These are phyloP conservation scores for Lordiphosa fenestrarum DNA, from an alignment of 2,888 invertebrate genomes.

Conservation along the genomic window DNA sequence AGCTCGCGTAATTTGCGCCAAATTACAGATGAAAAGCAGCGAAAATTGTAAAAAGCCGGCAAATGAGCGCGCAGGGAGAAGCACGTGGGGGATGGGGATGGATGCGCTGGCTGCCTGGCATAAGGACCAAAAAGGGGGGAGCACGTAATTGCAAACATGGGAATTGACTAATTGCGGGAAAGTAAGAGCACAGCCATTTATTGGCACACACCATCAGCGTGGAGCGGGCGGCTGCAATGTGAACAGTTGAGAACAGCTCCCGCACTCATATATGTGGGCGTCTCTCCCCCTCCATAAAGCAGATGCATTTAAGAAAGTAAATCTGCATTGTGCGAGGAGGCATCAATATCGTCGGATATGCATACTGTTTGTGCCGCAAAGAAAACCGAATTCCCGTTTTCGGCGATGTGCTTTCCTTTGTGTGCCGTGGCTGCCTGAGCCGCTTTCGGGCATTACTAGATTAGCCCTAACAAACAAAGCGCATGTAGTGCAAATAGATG, in stretches of 20 bases:
- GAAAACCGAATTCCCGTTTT: conserved; percentile 7
- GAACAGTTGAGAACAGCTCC: too few species aligned
- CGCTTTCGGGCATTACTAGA: conserved; percentile 76
- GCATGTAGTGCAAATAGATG: conserved; percentile 37
- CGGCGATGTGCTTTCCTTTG: conserved; percentile 29
- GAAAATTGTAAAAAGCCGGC: conserved; percentile 45
- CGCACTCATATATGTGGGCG: too few species aligned
- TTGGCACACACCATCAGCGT: conserved; percentile 15
- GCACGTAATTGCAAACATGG: conserved; percentile 76
- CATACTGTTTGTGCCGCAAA: background rate
- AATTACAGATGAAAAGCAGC: conserved; percentile 51
- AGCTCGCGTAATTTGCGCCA: conserved; percentile 51
- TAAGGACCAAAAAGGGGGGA: conserved; percentile 14
- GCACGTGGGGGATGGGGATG: conserved; percentile 9
- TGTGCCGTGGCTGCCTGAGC: conserved; percentile 40
- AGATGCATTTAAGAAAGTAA: too few species aligned
- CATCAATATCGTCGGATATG: too few species aligned
- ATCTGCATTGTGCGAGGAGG: too few species aligned
- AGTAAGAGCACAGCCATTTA: conserved; percentile 38
- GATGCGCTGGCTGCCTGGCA: conserved; percentile 1
- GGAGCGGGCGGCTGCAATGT: too few species aligned
- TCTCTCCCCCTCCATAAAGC: too few species aligned
- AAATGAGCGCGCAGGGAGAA: conserved; percentile 21
- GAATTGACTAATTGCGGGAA: conserved; percentile 77
- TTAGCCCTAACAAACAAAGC: conserved; percentile 61